phyloP scores from a whole-genome alignment of 2,797 vertebrate genomes.

The Megalops cyprinoides region DNA sequence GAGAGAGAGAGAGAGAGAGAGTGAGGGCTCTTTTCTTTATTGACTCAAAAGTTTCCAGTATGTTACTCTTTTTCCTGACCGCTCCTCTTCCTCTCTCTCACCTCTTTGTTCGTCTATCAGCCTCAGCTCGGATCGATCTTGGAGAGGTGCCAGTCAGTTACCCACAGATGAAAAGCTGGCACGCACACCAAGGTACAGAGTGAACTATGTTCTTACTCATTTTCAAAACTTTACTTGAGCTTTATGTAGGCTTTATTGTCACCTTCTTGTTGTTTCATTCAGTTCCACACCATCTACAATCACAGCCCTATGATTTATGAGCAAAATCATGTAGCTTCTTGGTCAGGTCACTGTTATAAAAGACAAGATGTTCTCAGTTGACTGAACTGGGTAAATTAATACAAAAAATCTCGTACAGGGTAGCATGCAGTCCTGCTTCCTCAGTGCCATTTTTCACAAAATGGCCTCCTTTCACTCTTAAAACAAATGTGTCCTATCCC shows the following conservation, averaged over 20 bases:
- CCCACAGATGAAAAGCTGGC: slow-evolving; percentile 51
- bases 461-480: slow-evolving; percentile 56
- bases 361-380: slow-evolving; percentile 43
- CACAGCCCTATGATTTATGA: slow-evolving; percentile 58
- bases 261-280: slow-evolving; percentile 36
- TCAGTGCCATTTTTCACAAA: too few relatives aligned
- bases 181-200: slow-evolving; percentile 64
- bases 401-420: not conserved
- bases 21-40: not conserved
- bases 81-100: not conserved
- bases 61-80: not conserved
- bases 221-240: slow-evolving; percentile 37
- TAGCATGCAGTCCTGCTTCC: too few relatives aligned
- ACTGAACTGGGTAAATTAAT: slow-evolving; percentile 52
- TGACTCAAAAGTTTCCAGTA: not conserved
- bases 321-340: slow-evolving; percentile 41
- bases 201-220: slow-evolving; percentile 40
- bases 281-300: slow-evolving; percentile 61
- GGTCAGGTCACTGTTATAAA: not conserved
- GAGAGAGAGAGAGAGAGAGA: slow-evolving; percentile 31
- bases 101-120: slow-evolving; percentile 27
- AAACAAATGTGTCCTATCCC: not conserved
- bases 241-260: slow-evolving; percentile 39
- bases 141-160: slow-evolving; percentile 17
- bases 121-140: slow-evolving; percentile 34